Conservation (phyloP, 2,888 invertebrate genomes). For the Philereme transversata region DNA sequence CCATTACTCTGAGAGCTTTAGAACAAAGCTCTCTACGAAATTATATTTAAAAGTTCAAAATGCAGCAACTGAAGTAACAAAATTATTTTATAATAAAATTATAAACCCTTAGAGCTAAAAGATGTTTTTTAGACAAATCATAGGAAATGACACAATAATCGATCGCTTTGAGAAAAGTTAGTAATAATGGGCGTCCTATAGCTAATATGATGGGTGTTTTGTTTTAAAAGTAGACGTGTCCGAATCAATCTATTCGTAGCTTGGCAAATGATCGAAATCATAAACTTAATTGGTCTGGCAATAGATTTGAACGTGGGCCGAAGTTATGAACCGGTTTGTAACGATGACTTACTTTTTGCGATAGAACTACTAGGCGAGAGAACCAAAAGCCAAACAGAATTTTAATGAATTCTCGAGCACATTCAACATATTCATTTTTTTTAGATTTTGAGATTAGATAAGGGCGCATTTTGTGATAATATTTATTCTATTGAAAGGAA, state of each 20-base stretch:
- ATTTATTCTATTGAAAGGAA: no score
- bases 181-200: no score
- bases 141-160: no score
- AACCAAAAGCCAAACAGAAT: no score
- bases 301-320: conserved; percentile 14
- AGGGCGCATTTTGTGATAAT: no score
- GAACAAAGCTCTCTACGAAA: conserved; percentile 23
- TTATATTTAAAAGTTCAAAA: conserved; percentile 18
- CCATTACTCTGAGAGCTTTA: conserved; percentile 21
- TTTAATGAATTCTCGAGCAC: background rate
- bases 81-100: background rate
- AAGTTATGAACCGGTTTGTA: conserved; percentile 10
- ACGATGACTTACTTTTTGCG: background rate
- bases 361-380: background rate
- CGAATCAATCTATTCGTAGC: conserved; percentile 9
- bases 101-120: no score
- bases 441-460: no score
- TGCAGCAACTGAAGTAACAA: background rate
- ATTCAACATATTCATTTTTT: no score
- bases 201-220: background rate
- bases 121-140: no score
- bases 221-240: conserved; percentile 12
- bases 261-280: conserved; percentile 4
- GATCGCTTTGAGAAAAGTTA: no score
- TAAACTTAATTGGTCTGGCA: conserved; percentile 3